phyloP scores from a whole-genome alignment of 2,113 vertebrate species.

The Cyanistes caeruleus region DNA sequence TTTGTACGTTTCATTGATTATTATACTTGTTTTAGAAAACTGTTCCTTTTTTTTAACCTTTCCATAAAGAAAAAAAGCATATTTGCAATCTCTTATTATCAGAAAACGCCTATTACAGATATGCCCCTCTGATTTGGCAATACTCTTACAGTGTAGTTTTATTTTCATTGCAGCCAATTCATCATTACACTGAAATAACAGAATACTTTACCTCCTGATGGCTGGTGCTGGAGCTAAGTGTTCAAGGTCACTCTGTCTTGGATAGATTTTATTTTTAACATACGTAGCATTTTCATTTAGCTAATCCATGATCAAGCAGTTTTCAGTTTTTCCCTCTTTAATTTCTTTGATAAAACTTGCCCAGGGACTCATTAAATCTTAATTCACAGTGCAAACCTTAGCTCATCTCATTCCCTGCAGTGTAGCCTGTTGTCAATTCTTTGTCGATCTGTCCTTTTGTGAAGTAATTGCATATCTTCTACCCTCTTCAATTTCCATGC shows the following conservation, averaged over 20 bases:
- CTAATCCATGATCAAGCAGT: neutral
- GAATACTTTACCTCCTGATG: neutral
- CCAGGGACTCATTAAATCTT: conserved; percentile 34
- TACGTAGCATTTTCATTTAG: neutral
- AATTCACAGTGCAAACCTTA: conserved; percentile 35
- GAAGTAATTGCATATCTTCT: neutral
- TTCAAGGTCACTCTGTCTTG: conserved; percentile 2
- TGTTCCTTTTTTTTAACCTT: neutral
- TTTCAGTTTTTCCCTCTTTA: neutral
- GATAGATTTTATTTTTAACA: conserved; percentile 9
- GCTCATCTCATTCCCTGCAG: conserved; percentile 7
- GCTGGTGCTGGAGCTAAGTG: neutral
- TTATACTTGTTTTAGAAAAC: neutral
- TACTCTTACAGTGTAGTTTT: neutral
- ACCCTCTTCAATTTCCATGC: neutral
- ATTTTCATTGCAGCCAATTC: neutral
- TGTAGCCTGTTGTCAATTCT: neutral
- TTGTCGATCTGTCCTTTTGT: neutral
- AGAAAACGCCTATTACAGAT: neutral
- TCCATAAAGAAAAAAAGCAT: neutral
- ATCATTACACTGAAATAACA: neutral
- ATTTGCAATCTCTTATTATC: neutral
- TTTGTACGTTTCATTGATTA: neutral
- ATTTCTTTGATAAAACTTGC: conserved; percentile 42
- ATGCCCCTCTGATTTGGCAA: neutral